phyloP scores from a whole-genome alignment of 2,888 invertebrate species.

The Eupithecia dodoneata region DNA sequence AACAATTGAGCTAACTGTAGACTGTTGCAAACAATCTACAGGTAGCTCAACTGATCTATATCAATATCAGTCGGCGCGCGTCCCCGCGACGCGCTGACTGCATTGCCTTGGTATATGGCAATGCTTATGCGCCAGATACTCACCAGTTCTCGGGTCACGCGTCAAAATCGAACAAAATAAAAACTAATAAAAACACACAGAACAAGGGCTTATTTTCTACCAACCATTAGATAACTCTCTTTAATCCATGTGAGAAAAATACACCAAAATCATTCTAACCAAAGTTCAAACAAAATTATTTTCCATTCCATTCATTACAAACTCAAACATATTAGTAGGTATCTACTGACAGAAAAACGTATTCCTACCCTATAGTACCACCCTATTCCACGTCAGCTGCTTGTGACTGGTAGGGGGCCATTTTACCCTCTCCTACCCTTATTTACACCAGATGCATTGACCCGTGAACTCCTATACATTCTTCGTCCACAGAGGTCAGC shows the following conservation, averaged over 20 bases:
- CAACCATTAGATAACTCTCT: background rate
- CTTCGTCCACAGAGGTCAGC: conserved; percentile 54
- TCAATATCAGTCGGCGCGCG: too few species aligned
- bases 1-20: too few species aligned
- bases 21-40: too few species aligned
- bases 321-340: conserved; percentile 54
- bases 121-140: too few species aligned
- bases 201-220: background rate
- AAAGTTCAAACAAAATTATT: conserved; percentile 36
- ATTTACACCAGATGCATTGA: conserved; percentile 63
- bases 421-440: conserved; percentile 62
- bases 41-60: too few species aligned
- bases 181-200: background rate
- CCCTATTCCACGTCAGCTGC: conserved; percentile 83
- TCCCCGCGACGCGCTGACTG: too few species aligned
- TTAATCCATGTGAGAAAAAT: conserved; percentile 7
- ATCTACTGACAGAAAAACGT: conserved; percentile 53
- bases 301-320: conserved; percentile 45
- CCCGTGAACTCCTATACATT: conserved; percentile 48
- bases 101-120: too few species aligned
- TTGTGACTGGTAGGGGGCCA: conserved; percentile 71
- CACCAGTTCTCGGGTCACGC: too few species aligned
- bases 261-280: conserved; percentile 12
- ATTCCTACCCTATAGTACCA: conserved; percentile 71
- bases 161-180: background rate